Base-by-base conservation (phyloP, 1,140 invertebrate genomes). In the Lamellibrachia luymesi region DNA sequence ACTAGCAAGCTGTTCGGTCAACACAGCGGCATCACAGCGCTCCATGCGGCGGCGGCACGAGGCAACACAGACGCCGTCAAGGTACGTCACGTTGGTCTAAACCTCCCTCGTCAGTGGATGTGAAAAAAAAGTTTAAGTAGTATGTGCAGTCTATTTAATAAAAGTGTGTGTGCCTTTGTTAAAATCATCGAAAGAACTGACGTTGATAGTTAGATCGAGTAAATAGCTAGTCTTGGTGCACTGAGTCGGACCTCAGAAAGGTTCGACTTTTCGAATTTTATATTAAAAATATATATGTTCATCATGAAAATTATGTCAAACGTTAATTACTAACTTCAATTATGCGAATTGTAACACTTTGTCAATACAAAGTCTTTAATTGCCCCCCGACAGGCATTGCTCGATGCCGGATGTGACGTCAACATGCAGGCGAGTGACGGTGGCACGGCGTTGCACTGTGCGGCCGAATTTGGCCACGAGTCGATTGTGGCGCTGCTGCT, bases 391-490 rank as follows among this genome's bases (percentile, higher is more conserved):
- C 64, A 80, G 64, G 17, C 90, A 13, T 56, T 93, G 38, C 91
- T 93, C 8, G 91, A 27, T 50, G 51, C n/a, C 27, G 93, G 93
- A 51, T 49, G 50, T 49, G 49, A 92, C 38, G 91, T 92, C 25
- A 93, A 93, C 91, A 5, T 92, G 27, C 50, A 51, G 52, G 93
- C 93, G 22, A 93, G 91, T 52, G 93, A 93, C 49, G 93, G 93
- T n/a, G 93, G 93, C 52, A 93, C 93, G 38, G 93, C 93, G 91
- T 91, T 93, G 50, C 93, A 93, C 64, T 93, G 93, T 52, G 93
- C 91, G 52, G 91, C 52, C 2, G 93, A 93, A 49, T 93, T 92
- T 50, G 90, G 90, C 6, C 7, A 93, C 51, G 80, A 51, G 51
- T 51, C 49, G 27, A 56, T 93, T 4, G 93, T 93, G 27, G 51